Base-by-base conservation (phyloP, 2,888 invertebrate species). In the Zele albiditarsus region DNA sequence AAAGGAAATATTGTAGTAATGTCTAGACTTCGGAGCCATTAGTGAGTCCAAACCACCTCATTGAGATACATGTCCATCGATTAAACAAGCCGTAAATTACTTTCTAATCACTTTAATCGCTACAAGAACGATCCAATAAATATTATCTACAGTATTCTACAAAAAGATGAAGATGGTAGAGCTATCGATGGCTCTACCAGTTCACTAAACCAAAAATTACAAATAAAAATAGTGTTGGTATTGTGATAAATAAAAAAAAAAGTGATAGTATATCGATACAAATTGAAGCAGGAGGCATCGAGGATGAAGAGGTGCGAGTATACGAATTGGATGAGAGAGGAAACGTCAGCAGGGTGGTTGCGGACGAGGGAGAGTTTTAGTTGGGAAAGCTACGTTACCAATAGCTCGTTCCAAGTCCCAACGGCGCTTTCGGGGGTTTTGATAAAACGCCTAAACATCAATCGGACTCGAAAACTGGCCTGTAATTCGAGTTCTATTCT, bases 391-490 rank as follows among this genome's bases (percentile, higher is more conserved):
- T 69, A 33, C 42, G 58, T 75, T 71, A 65, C 60, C 53, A 69
- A 67, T 66, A 66, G 58, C 73, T 79, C 79, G 79, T 79, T 79
- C 75, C 79, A 78, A 77, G 79, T 80, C 78, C 80, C 79, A 79
- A 79, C 77, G 80, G 81, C 82, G 82, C 82, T 84, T 84, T 84
- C 81, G 83, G 78, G 83, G 79, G 83, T 86, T 85, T 84, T 84
- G 83, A 86, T 84, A 85, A 85, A 87, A 87, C 84, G 84, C 82
- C 86, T 84, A 86, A 88, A 89, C 88, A 88, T 86, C 88, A 87
- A 87, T 88, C 88, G 87, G 85, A 84, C 85, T 84, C 86, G 85
- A 88, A 88, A 88, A 88, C 87, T 84, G 85, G 81, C 80, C 85
- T 84, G 86, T 88, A 89, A 89, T 89, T 88, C 84, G 87, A 87